phyloP scores from a whole-genome alignment of 2,888 invertebrate genomes.

The Linyphia triangularis region DNA sequence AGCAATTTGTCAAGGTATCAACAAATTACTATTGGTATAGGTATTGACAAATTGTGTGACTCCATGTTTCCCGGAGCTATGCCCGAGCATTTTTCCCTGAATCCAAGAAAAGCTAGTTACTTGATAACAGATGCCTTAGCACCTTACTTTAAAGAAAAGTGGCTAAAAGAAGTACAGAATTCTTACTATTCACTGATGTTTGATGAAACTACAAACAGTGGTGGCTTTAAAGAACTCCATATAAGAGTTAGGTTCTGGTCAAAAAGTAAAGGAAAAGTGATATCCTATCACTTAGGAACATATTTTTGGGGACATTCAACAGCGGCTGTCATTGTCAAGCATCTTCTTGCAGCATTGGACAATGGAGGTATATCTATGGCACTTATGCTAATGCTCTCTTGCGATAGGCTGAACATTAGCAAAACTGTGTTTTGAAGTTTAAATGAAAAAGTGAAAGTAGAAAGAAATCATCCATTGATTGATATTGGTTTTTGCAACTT shows the following conservation, averaged over 20 bases:
- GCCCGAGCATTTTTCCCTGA: background rate
- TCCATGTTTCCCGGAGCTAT: conserved; percentile 1
- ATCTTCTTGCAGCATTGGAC: background rate
- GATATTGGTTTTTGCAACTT: background rate
- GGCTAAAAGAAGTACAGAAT: background rate
- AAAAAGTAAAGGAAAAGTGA: background rate
- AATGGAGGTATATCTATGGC: background rate
- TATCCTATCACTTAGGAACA: background rate
- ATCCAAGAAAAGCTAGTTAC: conserved; percentile 4
- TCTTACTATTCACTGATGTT: background rate
- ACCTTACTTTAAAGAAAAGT: background rate
- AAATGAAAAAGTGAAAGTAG: background rate
- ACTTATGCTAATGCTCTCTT: background rate
- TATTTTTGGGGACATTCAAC: background rate
- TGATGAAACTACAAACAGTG: too few species aligned
- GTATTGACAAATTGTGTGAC: background rate
- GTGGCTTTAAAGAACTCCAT: background rate
- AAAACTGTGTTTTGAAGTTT: background rate
- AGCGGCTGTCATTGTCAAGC: background rate
- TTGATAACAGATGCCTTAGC: conserved; percentile 10
- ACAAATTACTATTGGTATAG: too few species aligned
- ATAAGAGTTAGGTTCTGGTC: background rate
- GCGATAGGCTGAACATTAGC: background rate
- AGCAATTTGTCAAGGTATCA: background rate
- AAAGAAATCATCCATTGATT: too few species aligned